Base-by-base conservation (phyloP, 2,113 vertebrate species). In the Apaloderma vittatum region DNA sequence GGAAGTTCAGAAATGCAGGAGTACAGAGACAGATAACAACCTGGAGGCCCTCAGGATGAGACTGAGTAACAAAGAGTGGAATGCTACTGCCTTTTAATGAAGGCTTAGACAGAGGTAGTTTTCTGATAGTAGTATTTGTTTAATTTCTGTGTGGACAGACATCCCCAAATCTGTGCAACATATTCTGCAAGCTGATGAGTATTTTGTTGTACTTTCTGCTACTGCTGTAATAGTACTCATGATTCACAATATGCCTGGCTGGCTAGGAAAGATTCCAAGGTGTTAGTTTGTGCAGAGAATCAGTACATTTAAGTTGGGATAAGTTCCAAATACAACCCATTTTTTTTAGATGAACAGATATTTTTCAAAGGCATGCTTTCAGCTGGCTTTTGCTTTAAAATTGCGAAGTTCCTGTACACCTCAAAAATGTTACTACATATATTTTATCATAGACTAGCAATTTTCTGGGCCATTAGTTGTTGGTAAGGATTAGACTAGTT, bases 381-480 rank as follows among this genome's bases (percentile, higher is more conserved):
- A 70, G 10, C 4, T 63, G 6, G 17, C 4, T 79, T 92, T 88
- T 68, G 3, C 5, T 92, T 63, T 75, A 36, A 66, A 94, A 78
- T 0, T 5, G 15, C 8, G 40, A 58, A 1, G 3, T 66, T 81
- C 37, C n/a, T 67, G 13, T 27, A n/a, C 24, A 54, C 6, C 1
- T 9, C 13, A 5, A 71, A 86, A 54, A 6, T 20, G 6, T 61
- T 46, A 36, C 9, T 57, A 52, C 19, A 20, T 51, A 1, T 17
- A 17, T 81, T 76, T 37, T 52, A 40, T 49, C 13, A 18, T 11
- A 48, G 48, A 49, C 18, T 21, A 54, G 22, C 8, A 3, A 7
- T 66, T 12, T 8, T 71, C 43, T 59, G 27, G 19, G 20, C 29
- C 17, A 21, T 3, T 49, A 37, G 0, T 0, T 24, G 7, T 49